Evolutionary conservation across 30 jellyfish, hydroid and myxozoan species (phyloP).

Genomic region (Hydractinia symbiolongicarpus): DNA sequence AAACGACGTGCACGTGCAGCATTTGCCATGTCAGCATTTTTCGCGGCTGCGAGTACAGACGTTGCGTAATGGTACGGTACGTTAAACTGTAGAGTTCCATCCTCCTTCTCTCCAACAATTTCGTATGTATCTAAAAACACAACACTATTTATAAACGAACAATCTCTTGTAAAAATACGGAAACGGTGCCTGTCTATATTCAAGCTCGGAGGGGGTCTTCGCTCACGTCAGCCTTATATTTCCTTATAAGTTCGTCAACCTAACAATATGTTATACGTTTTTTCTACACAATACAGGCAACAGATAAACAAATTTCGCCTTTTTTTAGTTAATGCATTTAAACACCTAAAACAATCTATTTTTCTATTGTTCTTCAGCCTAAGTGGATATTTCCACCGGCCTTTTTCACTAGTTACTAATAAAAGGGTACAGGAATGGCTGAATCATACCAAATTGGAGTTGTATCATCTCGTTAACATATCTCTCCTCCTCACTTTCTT

Average conservation of each 20-base stretch:
- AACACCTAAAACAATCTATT: too few relatives aligned
- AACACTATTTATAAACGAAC: background rate
- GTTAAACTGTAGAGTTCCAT: conserved; percentile 65
- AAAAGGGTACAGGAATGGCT: too few relatives aligned
- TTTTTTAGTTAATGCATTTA: too few relatives aligned
- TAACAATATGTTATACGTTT: too few relatives aligned
- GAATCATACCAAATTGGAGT: conserved; percentile 69
- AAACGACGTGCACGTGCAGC: conserved; percentile 79
- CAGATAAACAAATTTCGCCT: background rate
- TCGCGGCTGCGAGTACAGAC: conserved; percentile 43
- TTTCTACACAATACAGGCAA: too few relatives aligned
- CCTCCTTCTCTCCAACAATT: conserved; percentile 67
- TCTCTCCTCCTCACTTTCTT: conserved; percentile 2
- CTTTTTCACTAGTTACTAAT: too few relatives aligned
- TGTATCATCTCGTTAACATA: conserved; percentile 56
- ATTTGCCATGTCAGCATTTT: conserved; percentile 44
- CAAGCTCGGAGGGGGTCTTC: background rate
- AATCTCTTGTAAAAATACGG: background rate
- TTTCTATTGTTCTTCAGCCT: too few relatives aligned
- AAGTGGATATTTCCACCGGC: too few relatives aligned
- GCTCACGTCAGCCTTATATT: background rate
- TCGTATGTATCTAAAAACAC: conserved; percentile 63
- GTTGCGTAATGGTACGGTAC: conserved; percentile 78
- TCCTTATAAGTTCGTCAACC: too few relatives aligned
- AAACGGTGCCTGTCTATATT: background rate